Evolutionary conservation across 2,888 invertebrate genomes (phyloP), one percentile per base, ranked within the genome.

Genomic region (Agrochola macilenta): DNA sequence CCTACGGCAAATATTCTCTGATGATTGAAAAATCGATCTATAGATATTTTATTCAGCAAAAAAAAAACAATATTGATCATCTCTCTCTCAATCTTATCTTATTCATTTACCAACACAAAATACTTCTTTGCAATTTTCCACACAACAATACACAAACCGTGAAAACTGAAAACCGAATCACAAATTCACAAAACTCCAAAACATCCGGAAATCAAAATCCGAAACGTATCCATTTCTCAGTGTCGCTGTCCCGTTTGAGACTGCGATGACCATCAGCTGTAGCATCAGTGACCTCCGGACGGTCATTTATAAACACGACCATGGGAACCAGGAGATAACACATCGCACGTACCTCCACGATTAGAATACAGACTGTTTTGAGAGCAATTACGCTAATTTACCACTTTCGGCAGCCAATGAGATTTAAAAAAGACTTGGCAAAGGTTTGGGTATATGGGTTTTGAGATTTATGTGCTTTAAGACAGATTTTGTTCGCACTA

Each of bases 231-330:
- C 84, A 82, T 79, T 89, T 83, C 80, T 79, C 82, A 81, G 81
- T 76, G 74, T 69, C 81, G 89, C 85, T 83, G 83, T 89, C 81
- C 86, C 83, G 87, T 82, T 90, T 83, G 90, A 91, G 89, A 90
- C 91, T 86, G 93, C 90, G 95, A 95, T 96, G 96, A 95, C 96
- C 96, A 96, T 96, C 96, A 91, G 89, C 83, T 87, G 88, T 92
- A 89, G 91, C 94, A 95, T 95, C 95, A 87, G 90, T 91, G 95
- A 95, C 95, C 95, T 91, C 93, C 88, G 91, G 92, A 91, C 95
- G 95, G 95, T 95, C 96, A 95, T 94, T 95, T 94, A 93, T 92
- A 93, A 94, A 93, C 95, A 92, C 95, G 94, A 91, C 94, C 95
- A 94, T 96, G 96, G 96, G 96, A 96, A 96, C 95, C 87, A 58